Conservation (phyloP, 2,797 vertebrate genomes). For the Megaceryle alcyon region DNA sequence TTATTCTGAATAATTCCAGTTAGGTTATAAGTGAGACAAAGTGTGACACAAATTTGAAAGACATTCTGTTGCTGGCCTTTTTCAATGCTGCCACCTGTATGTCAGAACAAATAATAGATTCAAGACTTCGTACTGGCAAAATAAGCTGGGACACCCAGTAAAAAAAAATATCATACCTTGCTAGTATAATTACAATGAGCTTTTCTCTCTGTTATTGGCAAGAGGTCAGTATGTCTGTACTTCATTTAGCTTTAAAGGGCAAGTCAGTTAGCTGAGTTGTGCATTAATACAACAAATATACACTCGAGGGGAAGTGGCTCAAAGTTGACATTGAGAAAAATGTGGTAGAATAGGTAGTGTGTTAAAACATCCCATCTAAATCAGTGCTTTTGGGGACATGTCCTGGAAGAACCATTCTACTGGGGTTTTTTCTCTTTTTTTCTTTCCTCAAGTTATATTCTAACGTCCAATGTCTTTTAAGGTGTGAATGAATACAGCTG, state of each 20-base stretch:
- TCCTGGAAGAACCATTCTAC: not conserved
- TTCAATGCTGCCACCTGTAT: not conserved
- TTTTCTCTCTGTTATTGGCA: not conserved
- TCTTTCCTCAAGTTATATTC: not conserved
- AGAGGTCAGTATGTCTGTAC: not conserved
- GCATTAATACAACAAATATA: not conserved
- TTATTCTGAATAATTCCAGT: not conserved
- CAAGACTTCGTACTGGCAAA: not conserved
- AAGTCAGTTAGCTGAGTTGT: conserved; percentile 19
- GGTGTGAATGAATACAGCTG: not conserved
- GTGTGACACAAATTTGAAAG: not conserved
- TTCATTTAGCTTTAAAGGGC: conserved; percentile 7
- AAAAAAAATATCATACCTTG: not conserved
- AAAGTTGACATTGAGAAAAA: not conserved
- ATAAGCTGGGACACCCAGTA: not conserved
- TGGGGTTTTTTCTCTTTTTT: not conserved
- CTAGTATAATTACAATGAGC: not conserved
- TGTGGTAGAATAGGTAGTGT: not conserved
- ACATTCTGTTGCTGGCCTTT: not conserved
- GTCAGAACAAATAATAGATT: not conserved
- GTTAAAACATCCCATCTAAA: not conserved
- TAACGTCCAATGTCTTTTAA: not conserved
- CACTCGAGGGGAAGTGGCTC: not conserved
- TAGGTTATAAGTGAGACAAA: not conserved
- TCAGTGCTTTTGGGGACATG: not conserved